phyloP scores from a whole-genome alignment of 2,888 invertebrate species.

The Cancer borealis region DNA sequence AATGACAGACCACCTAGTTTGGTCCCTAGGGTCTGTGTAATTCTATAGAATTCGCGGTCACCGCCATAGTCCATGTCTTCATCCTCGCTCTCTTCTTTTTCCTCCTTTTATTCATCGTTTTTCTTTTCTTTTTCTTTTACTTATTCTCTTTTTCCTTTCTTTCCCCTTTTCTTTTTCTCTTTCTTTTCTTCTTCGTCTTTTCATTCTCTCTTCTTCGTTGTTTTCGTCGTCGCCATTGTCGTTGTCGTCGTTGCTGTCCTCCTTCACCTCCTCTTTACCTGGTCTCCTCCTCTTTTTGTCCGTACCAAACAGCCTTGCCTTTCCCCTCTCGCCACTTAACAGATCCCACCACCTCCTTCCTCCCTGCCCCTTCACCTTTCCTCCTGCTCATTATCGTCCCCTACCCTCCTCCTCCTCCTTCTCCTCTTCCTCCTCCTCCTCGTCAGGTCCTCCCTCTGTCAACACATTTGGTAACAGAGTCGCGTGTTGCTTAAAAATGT shows the following conservation, averaged over 20 bases:
- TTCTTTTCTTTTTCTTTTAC: too few species aligned
- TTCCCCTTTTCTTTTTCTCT: too few species aligned
- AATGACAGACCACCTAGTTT: too few species aligned
- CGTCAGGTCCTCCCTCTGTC: slow-evolving; percentile 22
- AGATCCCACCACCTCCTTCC: background rate
- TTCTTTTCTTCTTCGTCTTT: background rate
- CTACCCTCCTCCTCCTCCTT: background rate
- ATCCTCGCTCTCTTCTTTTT: too few species aligned
- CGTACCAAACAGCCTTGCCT: background rate
- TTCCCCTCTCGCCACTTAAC: background rate
- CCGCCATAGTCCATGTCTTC: background rate
- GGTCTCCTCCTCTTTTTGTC: background rate
- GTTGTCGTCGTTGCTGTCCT: background rate
- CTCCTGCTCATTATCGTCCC: slow-evolving; percentile 3
- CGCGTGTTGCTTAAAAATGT: slow-evolving; percentile 33
- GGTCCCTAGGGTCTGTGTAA: too few species aligned
- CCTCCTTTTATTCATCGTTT: too few species aligned
- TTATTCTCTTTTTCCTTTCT: too few species aligned
- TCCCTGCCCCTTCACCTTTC: slow-evolving; percentile 1
- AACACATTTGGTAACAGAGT: slow-evolving; percentile 39
- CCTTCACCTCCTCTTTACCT: background rate
- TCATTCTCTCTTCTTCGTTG: background rate
- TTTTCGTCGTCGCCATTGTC: background rate
- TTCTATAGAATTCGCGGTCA: too few species aligned
- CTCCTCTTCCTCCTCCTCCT: background rate